Percentiles rank a stretch among this genome's conserved stretches.
These are phyloP conservation scores for Patella caerulea DNA, from an alignment of 2,888 invertebrate species.

Conservation along the genomic window DNA sequence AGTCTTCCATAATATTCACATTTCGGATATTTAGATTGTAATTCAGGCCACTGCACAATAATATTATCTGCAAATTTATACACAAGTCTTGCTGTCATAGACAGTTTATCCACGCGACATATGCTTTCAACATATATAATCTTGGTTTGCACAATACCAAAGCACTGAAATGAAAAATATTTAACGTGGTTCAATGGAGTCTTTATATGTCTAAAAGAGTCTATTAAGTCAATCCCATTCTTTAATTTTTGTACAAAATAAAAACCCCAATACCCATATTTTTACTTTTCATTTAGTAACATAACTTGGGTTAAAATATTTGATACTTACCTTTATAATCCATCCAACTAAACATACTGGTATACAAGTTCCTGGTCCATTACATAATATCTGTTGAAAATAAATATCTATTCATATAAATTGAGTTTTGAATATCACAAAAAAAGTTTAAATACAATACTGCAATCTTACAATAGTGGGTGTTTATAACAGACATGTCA, in stretches of 20 bases:
- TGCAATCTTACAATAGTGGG: too few relatives aligned
- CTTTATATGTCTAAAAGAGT: too few relatives aligned
- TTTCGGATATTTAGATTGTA: conserved; percentile 79
- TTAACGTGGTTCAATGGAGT: neutral
- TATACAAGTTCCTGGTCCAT: conserved; percentile 97
- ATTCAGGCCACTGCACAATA: conserved; percentile 92
- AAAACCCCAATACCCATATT: too few relatives aligned
- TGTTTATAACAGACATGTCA: too few relatives aligned
- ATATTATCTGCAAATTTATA: conserved; percentile 85
- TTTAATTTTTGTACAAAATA: too few relatives aligned
- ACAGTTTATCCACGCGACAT: conserved; percentile 90
- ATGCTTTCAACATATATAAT: conserved; percentile 95
- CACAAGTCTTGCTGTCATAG: conserved; percentile 89
- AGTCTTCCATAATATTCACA: conserved; percentile 85
- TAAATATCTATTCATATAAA: neutral
- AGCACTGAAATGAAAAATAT: conserved; percentile 48
- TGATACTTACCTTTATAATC: conserved; percentile 76
- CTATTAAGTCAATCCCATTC: too few relatives aligned
- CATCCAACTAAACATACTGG: conserved; percentile 88
- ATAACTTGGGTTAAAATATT: too few relatives aligned
- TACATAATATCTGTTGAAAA: conserved; percentile 80
- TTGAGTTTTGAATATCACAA: too few relatives aligned
- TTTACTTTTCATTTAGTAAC: too few relatives aligned
- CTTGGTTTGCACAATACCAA: conserved; percentile 78
- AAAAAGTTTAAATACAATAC: too few relatives aligned